Evolutionary conservation across 2,888 invertebrate genomes (phyloP).

Genomic region (Actias luna): DNA sequence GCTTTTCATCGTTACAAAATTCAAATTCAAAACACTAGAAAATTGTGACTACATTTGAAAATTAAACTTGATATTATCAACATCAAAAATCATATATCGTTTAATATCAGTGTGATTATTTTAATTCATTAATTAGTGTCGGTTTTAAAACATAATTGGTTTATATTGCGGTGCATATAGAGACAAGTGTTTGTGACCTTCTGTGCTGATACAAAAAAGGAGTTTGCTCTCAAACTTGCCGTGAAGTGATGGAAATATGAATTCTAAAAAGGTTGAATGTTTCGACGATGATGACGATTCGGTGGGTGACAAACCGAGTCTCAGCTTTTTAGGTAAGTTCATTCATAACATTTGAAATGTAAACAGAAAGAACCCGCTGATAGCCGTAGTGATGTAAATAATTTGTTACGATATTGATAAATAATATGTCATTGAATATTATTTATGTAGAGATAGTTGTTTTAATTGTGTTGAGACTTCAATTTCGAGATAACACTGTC

Average conservation of each 20-base stretch:
- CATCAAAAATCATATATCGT: not conserved
- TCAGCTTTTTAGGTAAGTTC: conserved; percentile 75
- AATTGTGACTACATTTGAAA: not conserved
- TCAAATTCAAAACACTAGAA: conserved; percentile 42
- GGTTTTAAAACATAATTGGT: conserved; percentile 20
- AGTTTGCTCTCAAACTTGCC: conserved; percentile 49
- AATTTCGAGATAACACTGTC: no score
- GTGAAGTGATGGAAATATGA: conserved; percentile 62
- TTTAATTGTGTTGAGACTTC: not conserved
- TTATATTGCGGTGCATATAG: conserved; percentile 49
- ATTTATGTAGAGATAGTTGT: not conserved
- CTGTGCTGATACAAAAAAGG: conserved; percentile 49
- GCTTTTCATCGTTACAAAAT: conserved; percentile 55
- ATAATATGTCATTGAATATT: not conserved
- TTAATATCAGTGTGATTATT: conserved; percentile 19
- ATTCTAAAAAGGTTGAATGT: conserved; percentile 79
- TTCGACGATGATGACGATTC: conserved; percentile 69
- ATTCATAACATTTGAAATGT: conserved; percentile 7
- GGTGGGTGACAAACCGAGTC: conserved; percentile 72
- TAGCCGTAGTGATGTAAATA: conserved; percentile 23
- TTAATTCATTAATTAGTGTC: conserved; percentile 24
- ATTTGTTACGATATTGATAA: conserved; percentile 4
- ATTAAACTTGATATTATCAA: not conserved
- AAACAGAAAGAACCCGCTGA: conserved; percentile 33
- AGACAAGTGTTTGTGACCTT: conserved; percentile 75